Conservation (phyloP, 1,140 invertebrate species). For the Arion vulgaris region DNA sequence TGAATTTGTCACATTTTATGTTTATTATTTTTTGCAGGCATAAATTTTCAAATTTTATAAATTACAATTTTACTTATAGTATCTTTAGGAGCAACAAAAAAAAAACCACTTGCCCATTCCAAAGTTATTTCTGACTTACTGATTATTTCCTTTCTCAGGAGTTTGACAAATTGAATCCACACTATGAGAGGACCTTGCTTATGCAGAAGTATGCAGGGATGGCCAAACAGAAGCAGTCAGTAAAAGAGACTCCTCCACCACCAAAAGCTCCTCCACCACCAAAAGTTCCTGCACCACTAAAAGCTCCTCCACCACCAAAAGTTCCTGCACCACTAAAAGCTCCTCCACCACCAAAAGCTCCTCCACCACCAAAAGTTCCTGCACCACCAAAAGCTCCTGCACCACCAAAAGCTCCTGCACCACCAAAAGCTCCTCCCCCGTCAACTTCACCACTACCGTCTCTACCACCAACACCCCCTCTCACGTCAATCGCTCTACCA, state of each 20-base stretch:
- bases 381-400: neutral
- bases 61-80: no score
- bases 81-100: no score
- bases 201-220: no score
- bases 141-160: slow-evolving; percentile 26
- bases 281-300: neutral
- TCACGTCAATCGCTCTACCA: neutral
- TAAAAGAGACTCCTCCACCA: neutral
- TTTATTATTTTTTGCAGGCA: no score
- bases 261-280: neutral
- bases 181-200: slow-evolving; percentile 17
- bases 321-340: neutral
- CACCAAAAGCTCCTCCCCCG: neutral
- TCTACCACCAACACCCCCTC: neutral
- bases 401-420: neutral
- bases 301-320: neutral
- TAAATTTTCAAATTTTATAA: no score
- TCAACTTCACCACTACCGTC: neutral
- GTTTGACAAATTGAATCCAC: slow-evolving; percentile 2
- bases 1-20: no score
- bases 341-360: neutral
- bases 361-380: neutral
- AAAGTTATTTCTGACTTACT: no score
- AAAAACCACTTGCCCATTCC: no score
- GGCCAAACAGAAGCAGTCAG: neutral